Base-by-base conservation (phyloP, 2,888 invertebrate genomes). In the Nomada ferruginata region DNA sequence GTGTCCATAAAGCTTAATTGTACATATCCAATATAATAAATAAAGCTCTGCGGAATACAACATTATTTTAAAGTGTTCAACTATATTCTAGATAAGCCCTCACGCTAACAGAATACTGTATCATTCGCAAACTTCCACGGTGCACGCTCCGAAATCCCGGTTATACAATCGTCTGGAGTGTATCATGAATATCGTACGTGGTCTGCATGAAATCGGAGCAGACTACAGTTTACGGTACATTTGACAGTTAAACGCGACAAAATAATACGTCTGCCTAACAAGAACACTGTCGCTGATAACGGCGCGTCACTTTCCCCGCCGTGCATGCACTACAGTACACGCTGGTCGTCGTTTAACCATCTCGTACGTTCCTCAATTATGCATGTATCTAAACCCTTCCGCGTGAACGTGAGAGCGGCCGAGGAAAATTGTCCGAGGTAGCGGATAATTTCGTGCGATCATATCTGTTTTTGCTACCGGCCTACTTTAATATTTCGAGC, bases 401-500 rank as follows among this genome's bases (percentile, higher is more conserved):
- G 36, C 36, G 36, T 36, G 36, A 36, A 36, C 36, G 36, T 29
- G 42, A 55, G 26, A 57, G 20, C 3, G 23, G 42, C 20, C n/a
- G 26, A 26, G 44, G 55, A 52, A 50, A 26, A 76, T 55, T 42
- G 63, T 52, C 50, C 59, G 78, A 82, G 64, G 71, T 61, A 53
- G 65, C 57, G 68, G 69, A 70, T 78, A 68, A 84, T 83, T 79
- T 79, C 70, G 52, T 76, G 69, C 65, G 76, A 82, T 82, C 69
- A 75, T 81, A 64, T 77, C 70, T 65, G 71, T 71, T 79, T 78
- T 77, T 36, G 60, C 74, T 64, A 78, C 77, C 84, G 86, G 79
- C 86, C 86, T 83, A 85, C 69, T 86, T 86, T 85, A 86, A 86
- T 86, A 87, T 87, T 87, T 87, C 75, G 83, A 78, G 87, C 55